These are phyloP conservation scores for Plectrocnemia conspersa DNA, from an alignment of 1,140 invertebrate species.

Conservation along the genomic window DNA sequence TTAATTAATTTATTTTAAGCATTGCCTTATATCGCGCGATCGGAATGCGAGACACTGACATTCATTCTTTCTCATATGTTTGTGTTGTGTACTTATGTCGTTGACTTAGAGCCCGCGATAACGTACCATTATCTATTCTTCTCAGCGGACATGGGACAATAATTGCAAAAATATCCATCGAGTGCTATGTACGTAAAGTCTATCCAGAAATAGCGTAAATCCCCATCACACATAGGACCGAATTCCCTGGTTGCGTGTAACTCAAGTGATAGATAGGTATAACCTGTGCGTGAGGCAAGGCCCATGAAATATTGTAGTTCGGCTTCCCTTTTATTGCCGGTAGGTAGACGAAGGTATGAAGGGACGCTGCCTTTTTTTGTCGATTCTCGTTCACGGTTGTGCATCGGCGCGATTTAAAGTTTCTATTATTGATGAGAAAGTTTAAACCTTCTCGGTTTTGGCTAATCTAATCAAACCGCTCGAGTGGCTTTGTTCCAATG, in stretches of 20 bases:
- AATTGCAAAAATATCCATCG: too few species aligned
- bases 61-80: too few species aligned
- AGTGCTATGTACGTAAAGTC: too few species aligned
- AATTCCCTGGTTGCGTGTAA: conserved; percentile 12
- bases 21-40: too few species aligned
- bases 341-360: conserved; percentile 8
- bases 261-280: conserved; percentile 18
- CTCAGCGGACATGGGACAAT: too few species aligned
- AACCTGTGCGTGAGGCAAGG: not conserved
- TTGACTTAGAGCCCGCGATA: too few species aligned
- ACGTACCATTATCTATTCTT: too few species aligned
- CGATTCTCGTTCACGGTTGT: conserved; percentile 12
- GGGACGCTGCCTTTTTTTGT: conserved; percentile 12
- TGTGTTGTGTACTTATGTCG: too few species aligned
- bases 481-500: not conserved
- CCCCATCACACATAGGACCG: too few species aligned
- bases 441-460: not conserved
- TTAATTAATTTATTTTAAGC: too few species aligned
- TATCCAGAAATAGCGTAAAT: too few species aligned
- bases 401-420: not conserved
- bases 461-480: conserved; percentile 5
- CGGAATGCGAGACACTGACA: too few species aligned
- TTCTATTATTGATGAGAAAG: not conserved
- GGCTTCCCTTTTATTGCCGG: conserved; percentile 24
- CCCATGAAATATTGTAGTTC: conserved; percentile 28